Evolutionary conservation across 2,797 vertebrate genomes (phyloP).

Genomic region (Melanotaenia trifasciata): DNA sequence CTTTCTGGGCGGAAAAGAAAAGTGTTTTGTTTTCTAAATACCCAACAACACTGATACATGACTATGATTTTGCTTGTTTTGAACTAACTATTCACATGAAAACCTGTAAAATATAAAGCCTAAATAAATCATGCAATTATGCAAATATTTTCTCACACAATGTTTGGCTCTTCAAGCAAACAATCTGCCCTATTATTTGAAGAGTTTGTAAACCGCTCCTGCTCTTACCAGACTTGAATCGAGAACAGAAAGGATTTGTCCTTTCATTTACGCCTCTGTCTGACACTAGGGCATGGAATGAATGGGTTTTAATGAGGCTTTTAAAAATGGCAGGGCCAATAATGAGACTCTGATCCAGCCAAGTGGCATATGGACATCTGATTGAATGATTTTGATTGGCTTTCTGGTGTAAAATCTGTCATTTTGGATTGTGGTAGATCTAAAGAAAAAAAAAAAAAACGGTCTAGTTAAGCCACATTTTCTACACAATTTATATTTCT

Average conservation of each 20-base stretch:
- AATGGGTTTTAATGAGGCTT: conserved; percentile 64
- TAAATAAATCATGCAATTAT: no score
- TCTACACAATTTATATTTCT: neutral
- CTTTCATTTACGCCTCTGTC: conserved; percentile 35
- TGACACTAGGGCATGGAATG: conserved; percentile 45
- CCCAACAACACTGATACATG: no score
- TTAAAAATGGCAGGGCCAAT: conserved; percentile 31
- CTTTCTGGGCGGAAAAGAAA: no score
- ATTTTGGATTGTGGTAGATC: conserved; percentile 1
- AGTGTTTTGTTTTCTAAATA: no score
- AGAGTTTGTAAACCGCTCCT: conserved; percentile 20
- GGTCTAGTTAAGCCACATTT: neutral
- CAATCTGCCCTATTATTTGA: conserved; percentile 35
- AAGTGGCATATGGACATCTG: conserved; percentile 44
- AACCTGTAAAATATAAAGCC: no score
- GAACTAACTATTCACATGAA: no score
- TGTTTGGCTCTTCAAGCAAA: conserved; percentile 37
- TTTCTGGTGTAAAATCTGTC: conserved; percentile 22
- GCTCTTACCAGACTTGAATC: conserved; percentile 29
- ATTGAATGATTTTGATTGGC: conserved; percentile 20
- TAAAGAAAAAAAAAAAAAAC: neutral
- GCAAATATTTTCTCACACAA: neutral
- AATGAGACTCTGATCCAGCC: conserved; percentile 47
- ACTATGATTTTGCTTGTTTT: no score
- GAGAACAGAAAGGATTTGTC: conserved; percentile 24